A percentile compares a stretch with the other conserved stretches of the same genome.
Evolutionary conservation across 2,113 vertebrate species (phyloP).

Genomic region (Perca fluviatilis): DNA sequence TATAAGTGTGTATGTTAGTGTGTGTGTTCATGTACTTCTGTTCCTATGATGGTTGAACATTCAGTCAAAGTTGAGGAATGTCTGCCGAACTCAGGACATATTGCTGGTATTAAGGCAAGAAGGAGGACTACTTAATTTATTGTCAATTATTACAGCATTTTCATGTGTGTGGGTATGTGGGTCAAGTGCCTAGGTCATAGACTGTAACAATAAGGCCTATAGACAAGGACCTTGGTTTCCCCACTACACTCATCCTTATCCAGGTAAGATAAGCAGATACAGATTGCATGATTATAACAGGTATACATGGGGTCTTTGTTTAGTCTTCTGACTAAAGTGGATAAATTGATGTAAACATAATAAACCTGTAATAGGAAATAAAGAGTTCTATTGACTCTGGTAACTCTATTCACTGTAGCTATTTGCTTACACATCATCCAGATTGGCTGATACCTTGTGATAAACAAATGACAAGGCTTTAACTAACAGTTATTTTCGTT

Average conservation of each 20-base stretch:
- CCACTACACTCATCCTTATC: not conserved
- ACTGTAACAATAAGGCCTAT: too few species aligned
- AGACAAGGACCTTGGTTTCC: not conserved
- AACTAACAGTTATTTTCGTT: not conserved
- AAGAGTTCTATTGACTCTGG: not conserved
- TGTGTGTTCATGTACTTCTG: too few species aligned
- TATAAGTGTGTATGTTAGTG: not conserved
- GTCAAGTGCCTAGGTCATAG: not conserved
- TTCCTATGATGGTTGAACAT: not conserved
- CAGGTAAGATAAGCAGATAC: too few species aligned
- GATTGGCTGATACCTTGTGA: not conserved
- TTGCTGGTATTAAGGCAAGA: not conserved
- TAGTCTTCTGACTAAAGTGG: too few species aligned
- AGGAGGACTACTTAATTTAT: not conserved
- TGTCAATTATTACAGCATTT: not conserved
- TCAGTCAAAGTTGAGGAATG: not conserved
- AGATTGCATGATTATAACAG: too few species aligned
- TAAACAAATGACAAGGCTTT: not conserved
- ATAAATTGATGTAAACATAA: not conserved
- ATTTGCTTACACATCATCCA: not conserved
- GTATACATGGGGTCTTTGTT: too few species aligned
- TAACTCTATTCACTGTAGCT: not conserved
- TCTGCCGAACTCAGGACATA: not conserved
- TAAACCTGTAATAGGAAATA: not conserved
- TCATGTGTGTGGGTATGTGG: not conserved